Evolutionary conservation across 2,797 vertebrate species (phyloP), one percentile per base, ranked within the genome.

Genomic region (Holocentrus rufus): DNA sequence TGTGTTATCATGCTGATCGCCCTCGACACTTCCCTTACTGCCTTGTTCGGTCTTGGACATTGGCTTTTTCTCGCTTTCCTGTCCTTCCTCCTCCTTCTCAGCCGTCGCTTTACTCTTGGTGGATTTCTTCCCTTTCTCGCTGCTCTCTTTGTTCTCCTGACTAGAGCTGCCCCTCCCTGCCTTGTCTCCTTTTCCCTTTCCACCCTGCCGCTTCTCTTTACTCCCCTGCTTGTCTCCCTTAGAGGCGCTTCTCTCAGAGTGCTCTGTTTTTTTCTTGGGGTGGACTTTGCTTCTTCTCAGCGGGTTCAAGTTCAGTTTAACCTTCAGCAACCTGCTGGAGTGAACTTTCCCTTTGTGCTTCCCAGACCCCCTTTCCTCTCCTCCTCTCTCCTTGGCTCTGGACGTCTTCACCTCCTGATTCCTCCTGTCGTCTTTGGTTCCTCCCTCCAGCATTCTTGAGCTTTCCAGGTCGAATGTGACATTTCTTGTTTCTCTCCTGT

Each of bases 261-360:
- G 31, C 56, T 90, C 80, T 0, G 6, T 27, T 60, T 85, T 89
- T 76, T 74, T 91, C 61, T 89, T 91, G 0, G 96, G 94, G 61
- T 95, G 90, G 69, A 97, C 83, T 90, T 89, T 95, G 58, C 78
- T 86, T 91, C 93, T 95, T 65, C 81, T 85, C 13, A 96, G 87
- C 0, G 94, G 95, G 56, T 93, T 92, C 64, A 95, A 77, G 90
- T 95, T 95, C 23, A 96, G 85, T 80, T 96, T 96, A 8, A 95
- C 93, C 79, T 85, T 95, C 72, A 94, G 71, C 11, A 54, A 57
- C 10, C 89, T 86, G 11, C 75, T 79, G 42, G 87, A 82, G 69
- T 91, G 89, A 44, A 57, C 77, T 74, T 87, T 90, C 17, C 44
- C 69, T 90, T 90, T 93, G 39, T 81, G 76, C 52, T 23, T 76